Base-by-base conservation (phyloP, 2,888 invertebrate species). In the Clusia tigrina region DNA sequence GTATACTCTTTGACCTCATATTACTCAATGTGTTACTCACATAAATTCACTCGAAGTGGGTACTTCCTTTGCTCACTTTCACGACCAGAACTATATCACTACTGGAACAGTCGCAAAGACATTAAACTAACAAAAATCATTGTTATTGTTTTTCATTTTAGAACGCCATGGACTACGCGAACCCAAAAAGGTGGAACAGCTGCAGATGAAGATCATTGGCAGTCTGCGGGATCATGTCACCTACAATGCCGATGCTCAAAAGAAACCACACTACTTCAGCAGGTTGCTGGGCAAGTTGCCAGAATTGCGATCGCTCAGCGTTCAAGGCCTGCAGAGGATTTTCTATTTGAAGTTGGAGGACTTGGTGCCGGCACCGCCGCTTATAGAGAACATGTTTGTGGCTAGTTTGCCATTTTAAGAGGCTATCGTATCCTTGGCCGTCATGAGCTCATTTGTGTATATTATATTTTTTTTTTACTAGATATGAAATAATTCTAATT, bases 191-290 rank as follows among this genome's bases (percentile, higher is more conserved):
- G 94, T 98, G 71, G 98, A 98, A 82, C 94, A 94, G 76, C 87
- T 98, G 18, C 97, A 98, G 83, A 96, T 95, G 92, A 96, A 96
- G 85, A 94, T 98, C 77, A 95, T 98, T 75, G 93, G 94, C 67
- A 95, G 96, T 65, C 87, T 98, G 64, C 90, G 96, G 52, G 98
- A 98, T 78, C 98, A 98, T 86, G 96, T 96, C 80, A 96, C 96
- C 20, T 94, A 94, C 84, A 93, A 94, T 82, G 90, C 92, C 24
- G 93, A 93, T 77, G 93, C 93, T 25, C 93, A 94, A 80, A 89
- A 92, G 74, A 95, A 95, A 78, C 91, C 94, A 22, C 95, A 96
- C 78, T 96, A 96, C 85, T 95, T 97, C 87, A 96, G 96, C 76
- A 89, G 94, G 64, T 89, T 97, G 66, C 87, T 97, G 68, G 94